A percentile compares a stretch with the other conserved stretches of the same genome.
phyloP scores from a whole-genome alignment of 2,113 vertebrate species.

The Sclerurus mexicanus region DNA sequence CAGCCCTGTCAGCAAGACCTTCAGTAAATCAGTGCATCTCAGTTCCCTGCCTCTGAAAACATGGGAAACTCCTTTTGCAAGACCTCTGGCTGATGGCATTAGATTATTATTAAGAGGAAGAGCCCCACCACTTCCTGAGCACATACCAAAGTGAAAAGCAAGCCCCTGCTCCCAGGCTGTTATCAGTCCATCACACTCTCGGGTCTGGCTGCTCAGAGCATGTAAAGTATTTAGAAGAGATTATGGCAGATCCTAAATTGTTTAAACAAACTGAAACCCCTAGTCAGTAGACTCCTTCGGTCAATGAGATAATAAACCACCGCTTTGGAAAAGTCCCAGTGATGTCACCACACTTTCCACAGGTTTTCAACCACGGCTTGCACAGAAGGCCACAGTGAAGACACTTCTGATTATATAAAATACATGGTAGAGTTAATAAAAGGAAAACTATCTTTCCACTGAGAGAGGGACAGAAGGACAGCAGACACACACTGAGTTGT shows the following conservation, averaged over 20 bases:
- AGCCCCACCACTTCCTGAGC: neutral
- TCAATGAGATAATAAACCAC: slow-evolving; percentile 51
- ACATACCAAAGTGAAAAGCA: neutral
- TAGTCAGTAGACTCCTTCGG: neutral
- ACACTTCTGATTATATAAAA: neutral
- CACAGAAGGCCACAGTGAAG: neutral
- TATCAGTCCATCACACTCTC: neutral
- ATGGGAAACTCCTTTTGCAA: neutral
- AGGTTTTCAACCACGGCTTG: neutral
- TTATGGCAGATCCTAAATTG: neutral
- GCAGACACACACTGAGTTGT: neutral
- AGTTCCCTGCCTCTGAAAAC: neutral
- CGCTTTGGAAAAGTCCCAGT: neutral
- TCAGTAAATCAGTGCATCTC: neutral
- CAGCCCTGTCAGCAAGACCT: accelerated
- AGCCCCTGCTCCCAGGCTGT: neutral
- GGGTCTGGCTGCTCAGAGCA: neutral
- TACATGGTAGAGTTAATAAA: neutral
- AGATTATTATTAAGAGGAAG: neutral
- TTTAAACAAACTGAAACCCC: neutral
- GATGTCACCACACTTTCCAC: slow-evolving; percentile 19
- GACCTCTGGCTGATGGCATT: neutral
- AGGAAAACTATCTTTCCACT: neutral
- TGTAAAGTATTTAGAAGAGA: neutral
- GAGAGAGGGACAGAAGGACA: neutral